These are phyloP conservation scores for Philypnodon macrostomus DNA, from an alignment of 2,797 vertebrate species.

Conservation along the genomic window DNA sequence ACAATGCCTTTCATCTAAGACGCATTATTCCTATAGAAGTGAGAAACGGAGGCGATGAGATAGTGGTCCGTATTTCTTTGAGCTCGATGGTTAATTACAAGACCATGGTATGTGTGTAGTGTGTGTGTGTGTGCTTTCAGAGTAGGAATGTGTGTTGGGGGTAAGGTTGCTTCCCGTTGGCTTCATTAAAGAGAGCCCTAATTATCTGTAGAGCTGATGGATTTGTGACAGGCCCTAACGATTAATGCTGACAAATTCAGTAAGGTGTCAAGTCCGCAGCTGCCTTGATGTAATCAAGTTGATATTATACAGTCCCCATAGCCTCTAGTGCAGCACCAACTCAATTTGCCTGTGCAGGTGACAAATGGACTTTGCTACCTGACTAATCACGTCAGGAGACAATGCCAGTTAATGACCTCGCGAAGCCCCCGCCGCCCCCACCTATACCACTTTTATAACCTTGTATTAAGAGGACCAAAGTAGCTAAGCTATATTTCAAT, in stretches of 20 bases:
- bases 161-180: slow-evolving; percentile 92
- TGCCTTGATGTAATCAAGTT: slow-evolving; percentile 99
- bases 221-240: slow-evolving; percentile 99
- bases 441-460: slow-evolving; percentile 49
- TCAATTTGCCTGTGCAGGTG: slow-evolving; percentile 99
- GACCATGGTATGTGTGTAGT: slow-evolving; percentile 23
- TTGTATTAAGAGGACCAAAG: slow-evolving; percentile 46
- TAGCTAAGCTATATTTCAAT: slow-evolving; percentile 21
- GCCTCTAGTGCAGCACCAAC: slow-evolving; percentile 99
- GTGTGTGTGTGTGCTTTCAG: slow-evolving; percentile 14
- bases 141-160: slow-evolving; percentile 30
- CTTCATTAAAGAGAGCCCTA: slow-evolving; percentile 98
- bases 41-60: slow-evolving; percentile 50
- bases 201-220: slow-evolving; percentile 99
- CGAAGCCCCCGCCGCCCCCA: slow-evolving; percentile 67
- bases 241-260: slow-evolving; percentile 99
- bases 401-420: slow-evolving; percentile 98
- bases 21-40: slow-evolving; percentile 35
- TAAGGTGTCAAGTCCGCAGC: slow-evolving; percentile 99
- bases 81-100: slow-evolving; percentile 98
- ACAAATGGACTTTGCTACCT: slow-evolving; percentile 99
- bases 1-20: slow-evolving; percentile 44
- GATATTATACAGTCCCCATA: slow-evolving; percentile 99
- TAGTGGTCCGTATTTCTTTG: slow-evolving; percentile 74
- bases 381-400: slow-evolving; percentile 99